Evolutionary conservation across 2,797 vertebrate species (phyloP).

Genomic region (Anguilla anguilla): DNA sequence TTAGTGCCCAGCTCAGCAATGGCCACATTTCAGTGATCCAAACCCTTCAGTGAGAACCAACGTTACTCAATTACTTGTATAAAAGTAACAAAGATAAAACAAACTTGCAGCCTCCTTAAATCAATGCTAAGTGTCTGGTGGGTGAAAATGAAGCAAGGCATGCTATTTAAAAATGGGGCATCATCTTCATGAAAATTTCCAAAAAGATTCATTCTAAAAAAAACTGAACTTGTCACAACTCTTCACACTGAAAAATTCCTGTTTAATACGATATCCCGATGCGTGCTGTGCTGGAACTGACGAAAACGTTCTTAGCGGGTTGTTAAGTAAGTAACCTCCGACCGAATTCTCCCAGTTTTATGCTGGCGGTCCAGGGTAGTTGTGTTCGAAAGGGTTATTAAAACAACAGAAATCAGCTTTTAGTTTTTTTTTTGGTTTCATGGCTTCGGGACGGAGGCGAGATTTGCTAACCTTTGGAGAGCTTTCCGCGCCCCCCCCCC

Average conservation of each 20-base stretch:
- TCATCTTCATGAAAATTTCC: neutral
- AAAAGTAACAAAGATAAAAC: neutral
- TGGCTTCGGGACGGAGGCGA: constrained; percentile 27
- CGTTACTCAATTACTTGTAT: neutral
- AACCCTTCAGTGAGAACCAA: neutral
- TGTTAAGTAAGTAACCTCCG: neutral
- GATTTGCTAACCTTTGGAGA: constrained; percentile 42
- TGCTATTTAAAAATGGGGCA: neutral
- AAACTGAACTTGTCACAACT: neutral
- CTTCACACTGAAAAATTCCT: neutral
- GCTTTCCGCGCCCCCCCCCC: constrained; percentile 32
- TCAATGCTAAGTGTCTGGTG: neutral
- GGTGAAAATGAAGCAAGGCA: neutral
- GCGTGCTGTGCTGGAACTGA: neutral
- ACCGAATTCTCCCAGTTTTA: neutral
- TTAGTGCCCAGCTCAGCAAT: neutral
- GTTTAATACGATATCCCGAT: neutral
- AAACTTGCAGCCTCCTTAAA: neutral
- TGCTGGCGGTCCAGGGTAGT: neutral
- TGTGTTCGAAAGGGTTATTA: constrained; percentile 20
- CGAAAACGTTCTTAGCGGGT: neutral
- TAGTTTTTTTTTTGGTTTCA: constrained; percentile 2
- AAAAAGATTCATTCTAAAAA: neutral
- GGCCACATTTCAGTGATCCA: neutral
- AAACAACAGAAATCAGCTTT: constrained; percentile 23